Conservation (phyloP, 2,797 vertebrate species). For the Nyctibius grandis region DNA sequence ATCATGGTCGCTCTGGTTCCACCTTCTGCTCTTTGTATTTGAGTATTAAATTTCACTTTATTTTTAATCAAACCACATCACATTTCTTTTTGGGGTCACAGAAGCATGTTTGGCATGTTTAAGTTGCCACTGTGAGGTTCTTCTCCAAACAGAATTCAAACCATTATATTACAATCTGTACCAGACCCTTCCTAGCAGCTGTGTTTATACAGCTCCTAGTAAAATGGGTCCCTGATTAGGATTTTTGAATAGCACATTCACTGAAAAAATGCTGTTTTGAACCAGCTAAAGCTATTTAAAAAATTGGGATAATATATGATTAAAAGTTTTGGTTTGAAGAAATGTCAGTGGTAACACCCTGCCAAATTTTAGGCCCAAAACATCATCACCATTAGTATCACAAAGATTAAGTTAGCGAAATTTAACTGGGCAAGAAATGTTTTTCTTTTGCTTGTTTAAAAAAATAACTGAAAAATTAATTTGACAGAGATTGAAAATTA, state of each 20-base stretch:
- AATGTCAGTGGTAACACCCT: conserved; percentile 16
- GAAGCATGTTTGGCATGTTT: not conserved
- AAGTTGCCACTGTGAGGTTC: not conserved
- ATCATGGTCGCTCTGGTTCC: not conserved
- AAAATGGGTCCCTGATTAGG: conserved; percentile 48
- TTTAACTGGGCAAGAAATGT: not conserved
- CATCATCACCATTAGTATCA: not conserved
- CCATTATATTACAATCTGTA: not conserved
- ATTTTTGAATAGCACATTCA: conserved; percentile 44
- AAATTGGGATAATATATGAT: conserved; percentile 39
- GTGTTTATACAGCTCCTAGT: conserved; percentile 45
- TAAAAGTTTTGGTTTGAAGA: conserved; percentile 34
- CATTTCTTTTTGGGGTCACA: not conserved
- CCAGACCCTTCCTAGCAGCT: conserved; percentile 47
- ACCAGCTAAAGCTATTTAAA: conserved; percentile 41
- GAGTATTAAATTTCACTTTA: not conserved
- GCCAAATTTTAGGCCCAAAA: conserved; percentile 14
- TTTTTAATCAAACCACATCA: not conserved
- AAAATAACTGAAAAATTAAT: not conserved
- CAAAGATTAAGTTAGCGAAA: not conserved
- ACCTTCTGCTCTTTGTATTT: not conserved
- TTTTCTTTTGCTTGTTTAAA: not conserved
- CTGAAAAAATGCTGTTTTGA: conserved; percentile 40
- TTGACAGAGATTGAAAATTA: not conserved
- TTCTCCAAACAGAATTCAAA: conserved; percentile 43